Evolutionary conservation across 1,140 invertebrate genomes (phyloP).

Genomic region (Drosophila hydei): DNA sequence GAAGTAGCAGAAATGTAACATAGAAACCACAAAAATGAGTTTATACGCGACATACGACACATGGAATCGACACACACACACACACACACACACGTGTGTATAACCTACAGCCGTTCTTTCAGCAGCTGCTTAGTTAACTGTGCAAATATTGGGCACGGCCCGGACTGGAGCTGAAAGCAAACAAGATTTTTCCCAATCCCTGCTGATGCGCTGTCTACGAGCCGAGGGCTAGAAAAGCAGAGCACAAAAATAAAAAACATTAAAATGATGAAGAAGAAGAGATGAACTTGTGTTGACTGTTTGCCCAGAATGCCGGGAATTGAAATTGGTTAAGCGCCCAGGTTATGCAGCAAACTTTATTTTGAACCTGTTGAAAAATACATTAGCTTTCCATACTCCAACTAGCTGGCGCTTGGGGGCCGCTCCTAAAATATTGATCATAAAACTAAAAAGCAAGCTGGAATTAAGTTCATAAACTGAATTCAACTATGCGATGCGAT

Average conservation of each 20-base stretch:
- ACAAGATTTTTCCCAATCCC: constrained; percentile 43
- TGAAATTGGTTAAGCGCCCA: constrained; percentile 16
- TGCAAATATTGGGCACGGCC: constrained; percentile 58
- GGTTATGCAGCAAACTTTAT: constrained; percentile 1
- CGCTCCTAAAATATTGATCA: background rate
- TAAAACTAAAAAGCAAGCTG: too few relatives aligned
- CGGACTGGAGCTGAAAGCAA: constrained; percentile 38
- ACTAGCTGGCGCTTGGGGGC: background rate
- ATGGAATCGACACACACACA: constrained; percentile 16
- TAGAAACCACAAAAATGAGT: constrained; percentile 45
- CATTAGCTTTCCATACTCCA: background rate
- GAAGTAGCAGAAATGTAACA: constrained; percentile 22
- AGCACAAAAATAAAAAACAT: background rate
- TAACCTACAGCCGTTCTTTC: background rate
- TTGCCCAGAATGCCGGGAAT: constrained; percentile 12
- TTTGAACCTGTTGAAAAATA: background rate
- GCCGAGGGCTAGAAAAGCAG: constrained; percentile 15
- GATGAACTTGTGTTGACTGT: background rate
- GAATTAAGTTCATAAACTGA: too few relatives aligned
- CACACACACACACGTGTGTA: background rate
- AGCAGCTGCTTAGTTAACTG: constrained; percentile 42
- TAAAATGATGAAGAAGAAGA: background rate
- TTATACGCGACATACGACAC: constrained; percentile 31
- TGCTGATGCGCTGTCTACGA: constrained; percentile 12
- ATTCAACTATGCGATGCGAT: too few relatives aligned